Evolutionary conservation across 1,140 invertebrate genomes (phyloP).

Genomic region (Drosophila asahinai): DNA sequence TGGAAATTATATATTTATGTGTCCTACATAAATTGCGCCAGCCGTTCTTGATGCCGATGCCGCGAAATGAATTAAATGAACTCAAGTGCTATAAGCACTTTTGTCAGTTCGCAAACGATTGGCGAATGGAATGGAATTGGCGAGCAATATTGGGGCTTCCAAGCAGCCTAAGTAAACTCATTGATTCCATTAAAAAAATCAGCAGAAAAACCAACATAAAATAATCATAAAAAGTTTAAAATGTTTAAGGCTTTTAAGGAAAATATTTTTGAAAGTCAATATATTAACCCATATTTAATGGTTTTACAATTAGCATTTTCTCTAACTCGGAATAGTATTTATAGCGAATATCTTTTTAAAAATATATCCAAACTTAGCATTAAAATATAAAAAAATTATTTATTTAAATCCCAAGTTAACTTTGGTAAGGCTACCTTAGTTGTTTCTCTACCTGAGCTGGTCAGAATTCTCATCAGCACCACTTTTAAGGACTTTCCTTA

Average conservation of each 20-base stretch:
- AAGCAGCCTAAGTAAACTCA: background rate
- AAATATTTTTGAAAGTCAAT: background rate
- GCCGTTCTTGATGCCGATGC: background rate
- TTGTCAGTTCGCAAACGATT: conserved; percentile 5
- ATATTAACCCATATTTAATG: background rate
- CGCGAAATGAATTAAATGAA: conserved; percentile 25
- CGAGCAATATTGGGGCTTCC: conserved; percentile 8
- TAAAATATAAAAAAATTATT: no score
- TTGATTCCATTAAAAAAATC: background rate
- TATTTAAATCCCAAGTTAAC: no score
- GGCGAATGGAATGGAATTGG: background rate
- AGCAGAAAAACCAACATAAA: background rate
- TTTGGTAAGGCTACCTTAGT: no score
- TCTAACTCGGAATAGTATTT: no score
- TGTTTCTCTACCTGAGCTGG: no score
- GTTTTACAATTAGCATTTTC: no score
- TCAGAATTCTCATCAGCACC: no score
- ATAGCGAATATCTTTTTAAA: no score
- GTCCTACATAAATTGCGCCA: conserved; percentile 48
- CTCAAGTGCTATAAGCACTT: conserved; percentile 17
- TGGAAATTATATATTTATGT: conserved; percentile 59
- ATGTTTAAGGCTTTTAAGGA: background rate
- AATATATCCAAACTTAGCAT: no score
- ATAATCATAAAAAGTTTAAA: background rate
- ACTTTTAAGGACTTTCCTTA: no score